Evolutionary conservation across 2,888 invertebrate genomes (phyloP).

Genomic region (Chrysolina oricalcia): DNA sequence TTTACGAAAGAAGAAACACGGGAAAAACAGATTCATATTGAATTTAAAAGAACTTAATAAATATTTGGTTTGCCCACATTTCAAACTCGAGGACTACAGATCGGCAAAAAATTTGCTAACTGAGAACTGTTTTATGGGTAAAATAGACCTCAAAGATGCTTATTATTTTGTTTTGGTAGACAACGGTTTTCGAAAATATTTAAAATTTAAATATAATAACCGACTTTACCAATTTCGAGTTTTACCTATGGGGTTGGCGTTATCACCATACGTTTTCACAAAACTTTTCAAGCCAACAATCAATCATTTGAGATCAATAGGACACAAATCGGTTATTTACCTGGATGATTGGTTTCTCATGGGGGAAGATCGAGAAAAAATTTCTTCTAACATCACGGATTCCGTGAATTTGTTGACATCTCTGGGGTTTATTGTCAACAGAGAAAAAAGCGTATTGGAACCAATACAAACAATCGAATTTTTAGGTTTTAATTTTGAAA

Average conservation of each 20-base stretch:
- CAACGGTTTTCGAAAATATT: not conserved
- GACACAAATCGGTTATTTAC: not conserved
- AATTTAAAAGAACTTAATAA: conserved; percentile 21
- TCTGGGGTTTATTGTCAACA: not conserved
- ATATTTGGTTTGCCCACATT: not conserved
- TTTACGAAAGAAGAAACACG: not conserved
- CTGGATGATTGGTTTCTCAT: not conserved
- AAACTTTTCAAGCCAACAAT: not conserved
- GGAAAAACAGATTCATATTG: not conserved
- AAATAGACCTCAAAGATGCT: conserved; percentile 18
- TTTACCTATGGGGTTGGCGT: not conserved
- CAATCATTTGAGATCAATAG: not conserved
- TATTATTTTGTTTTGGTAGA: conserved; percentile 4
- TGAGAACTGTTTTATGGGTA: not conserved
- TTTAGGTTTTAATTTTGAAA: not conserved
- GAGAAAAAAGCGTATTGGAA: not conserved
- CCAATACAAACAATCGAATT: not conserved
- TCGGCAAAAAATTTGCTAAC: not conserved
- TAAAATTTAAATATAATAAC: not conserved
- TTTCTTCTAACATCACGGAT: too few relatives aligned
- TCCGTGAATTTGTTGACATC: not conserved
- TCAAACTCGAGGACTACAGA: conserved; percentile 4
- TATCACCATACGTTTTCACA: not conserved
- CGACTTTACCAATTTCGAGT: not conserved
- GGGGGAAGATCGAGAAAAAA: not conserved